phyloP scores from a whole-genome alignment of 2,888 invertebrate genomes.

The Agrypnus murinus region DNA sequence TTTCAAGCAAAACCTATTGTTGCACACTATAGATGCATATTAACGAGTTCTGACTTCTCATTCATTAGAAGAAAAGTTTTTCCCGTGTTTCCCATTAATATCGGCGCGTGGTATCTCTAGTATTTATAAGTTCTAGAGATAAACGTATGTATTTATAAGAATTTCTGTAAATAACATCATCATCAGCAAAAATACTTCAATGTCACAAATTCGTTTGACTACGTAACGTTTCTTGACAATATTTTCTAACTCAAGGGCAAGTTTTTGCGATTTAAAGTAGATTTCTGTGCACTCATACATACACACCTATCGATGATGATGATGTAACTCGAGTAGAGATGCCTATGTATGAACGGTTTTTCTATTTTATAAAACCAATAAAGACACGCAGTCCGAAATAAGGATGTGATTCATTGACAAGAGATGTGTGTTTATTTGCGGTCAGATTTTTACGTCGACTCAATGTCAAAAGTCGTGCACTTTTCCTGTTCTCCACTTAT shows the following conservation, averaged over 20 bases:
- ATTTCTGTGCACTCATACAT: constrained; percentile 26
- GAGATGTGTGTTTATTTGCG: constrained; percentile 11
- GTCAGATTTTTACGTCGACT: not conserved
- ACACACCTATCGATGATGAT: constrained; percentile 29
- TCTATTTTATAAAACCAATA: constrained; percentile 26
- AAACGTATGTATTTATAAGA: constrained; percentile 28
- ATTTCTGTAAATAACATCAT: constrained; percentile 38
- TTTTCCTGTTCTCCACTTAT: constrained; percentile 2
- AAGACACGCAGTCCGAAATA: constrained; percentile 20
- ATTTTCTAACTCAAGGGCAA: constrained; percentile 44
- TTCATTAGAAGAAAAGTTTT: not conserved
- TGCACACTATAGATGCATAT: not conserved
- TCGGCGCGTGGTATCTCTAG: not conserved
- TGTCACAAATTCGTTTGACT: constrained; percentile 46
- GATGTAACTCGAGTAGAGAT: constrained; percentile 23
- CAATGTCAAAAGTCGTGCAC: constrained; percentile 15
- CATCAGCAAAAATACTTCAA: constrained; percentile 46
- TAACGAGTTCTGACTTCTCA: too few relatives aligned
- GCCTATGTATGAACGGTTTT: constrained; percentile 20
- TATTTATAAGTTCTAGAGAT: constrained; percentile 26
- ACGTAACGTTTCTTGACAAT: constrained; percentile 42
- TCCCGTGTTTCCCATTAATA: not conserved
- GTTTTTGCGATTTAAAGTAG: constrained; percentile 43
- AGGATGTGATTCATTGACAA: constrained; percentile 43
- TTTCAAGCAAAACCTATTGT: not conserved